Evolutionary conservation across 2,888 invertebrate species (phyloP).

Genomic region (Galerucella calmariensis): DNA sequence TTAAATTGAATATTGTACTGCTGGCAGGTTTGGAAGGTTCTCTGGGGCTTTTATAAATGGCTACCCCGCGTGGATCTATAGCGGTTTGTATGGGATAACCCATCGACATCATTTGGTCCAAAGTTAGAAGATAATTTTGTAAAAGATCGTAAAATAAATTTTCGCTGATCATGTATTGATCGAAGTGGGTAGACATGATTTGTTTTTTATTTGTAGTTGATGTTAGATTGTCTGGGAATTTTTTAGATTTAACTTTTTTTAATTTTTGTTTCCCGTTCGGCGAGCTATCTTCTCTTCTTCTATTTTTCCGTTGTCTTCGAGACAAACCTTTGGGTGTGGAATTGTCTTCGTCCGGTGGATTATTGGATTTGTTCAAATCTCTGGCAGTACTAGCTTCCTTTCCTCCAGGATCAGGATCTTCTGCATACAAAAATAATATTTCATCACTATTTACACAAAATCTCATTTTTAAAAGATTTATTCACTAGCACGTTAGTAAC

Average conservation of each 20-base stretch:
- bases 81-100: constrained; percentile 78
- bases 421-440: constrained; percentile 58
- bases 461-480: constrained; percentile 13
- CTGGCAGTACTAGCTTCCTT: constrained; percentile 54
- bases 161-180: constrained; percentile 66
- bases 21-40: constrained; percentile 16
- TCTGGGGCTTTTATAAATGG: constrained; percentile 25
- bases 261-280: constrained; percentile 52
- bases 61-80: constrained; percentile 52
- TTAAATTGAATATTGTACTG: constrained; percentile 69
- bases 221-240: constrained; percentile 25
- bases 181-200: constrained; percentile 56
- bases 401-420: constrained; percentile 65
- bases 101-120: constrained; percentile 72
- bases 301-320: constrained; percentile 69
- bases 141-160: constrained; percentile 70
- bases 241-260: constrained; percentile 40
- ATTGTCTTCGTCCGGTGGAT: constrained; percentile 66
- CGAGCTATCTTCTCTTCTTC: constrained; percentile 53
- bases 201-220: constrained; percentile 20
- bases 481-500: neutral
- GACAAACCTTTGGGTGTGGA: constrained; percentile 66
- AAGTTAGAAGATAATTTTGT: constrained; percentile 73
- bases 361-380: constrained; percentile 59
- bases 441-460: constrained; percentile 38